Base-by-base conservation (phyloP, 2,113 vertebrate species). In the Platycercus adscitus region DNA sequence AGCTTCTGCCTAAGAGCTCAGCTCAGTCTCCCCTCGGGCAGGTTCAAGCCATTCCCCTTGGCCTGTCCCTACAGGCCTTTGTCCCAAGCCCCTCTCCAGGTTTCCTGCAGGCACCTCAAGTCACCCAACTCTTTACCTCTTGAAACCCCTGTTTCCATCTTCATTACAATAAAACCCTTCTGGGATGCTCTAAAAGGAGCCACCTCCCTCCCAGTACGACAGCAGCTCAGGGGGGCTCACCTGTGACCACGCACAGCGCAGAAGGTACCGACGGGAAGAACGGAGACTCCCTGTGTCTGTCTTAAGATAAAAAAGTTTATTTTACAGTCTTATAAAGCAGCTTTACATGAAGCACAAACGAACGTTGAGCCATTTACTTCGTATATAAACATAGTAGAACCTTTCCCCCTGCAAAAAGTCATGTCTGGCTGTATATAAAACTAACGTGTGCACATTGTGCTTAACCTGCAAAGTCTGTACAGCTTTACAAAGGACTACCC, bases 381-480 rank as follows among this genome's bases (percentile, higher is more conserved):
- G 98, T 99, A 95, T 98, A 99, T 97, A 99, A 99, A 99, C 98
- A 98, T 98, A 98, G 97, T 97, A 93, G 97, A 90, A 98, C 95
- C 95, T 98, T 94, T 98, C 97, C 97, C 88, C 83, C 97, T 98
- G 98, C 98, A 98, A 98, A 98, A 98, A 98, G 96, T 95, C 97
- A 95, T 53, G 93, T 97, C 98, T 93, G 79, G 98, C 97, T 81
- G 97, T 97, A 97, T 99, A 99, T 95, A 99, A 99, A 99, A 99
- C 98, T 98, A 98, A 98, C 98, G 78, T 98, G 98, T 99, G 99
- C 99, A 99, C 99, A 98, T 99, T 99, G 99, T 99, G 99, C 99
- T 99, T 99, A 64, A 94, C 98, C 98, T 98, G 98, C 98, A 97
- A 98, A 98, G 98, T 99, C 98, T 99, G 97, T 98, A 98, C 98